A percentile compares a stretch with the other conserved stretches of the same genome.
Evolutionary conservation across 2,888 invertebrate genomes (phyloP).

Genomic region (Elegia similella): DNA sequence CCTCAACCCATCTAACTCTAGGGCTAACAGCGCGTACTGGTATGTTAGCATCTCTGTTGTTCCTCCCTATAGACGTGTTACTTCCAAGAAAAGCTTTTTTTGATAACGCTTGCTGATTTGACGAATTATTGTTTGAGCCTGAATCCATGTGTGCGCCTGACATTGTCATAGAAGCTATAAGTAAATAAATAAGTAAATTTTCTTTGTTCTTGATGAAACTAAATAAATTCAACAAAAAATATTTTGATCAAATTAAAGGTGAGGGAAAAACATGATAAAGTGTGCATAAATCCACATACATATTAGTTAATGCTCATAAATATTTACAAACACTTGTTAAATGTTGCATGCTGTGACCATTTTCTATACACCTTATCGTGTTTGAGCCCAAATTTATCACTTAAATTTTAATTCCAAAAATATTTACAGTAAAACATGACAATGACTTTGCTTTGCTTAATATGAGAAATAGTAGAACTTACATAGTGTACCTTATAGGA

Average conservation of each 20-base stretch:
- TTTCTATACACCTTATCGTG: constrained; percentile 66
- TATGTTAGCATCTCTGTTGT: constrained; percentile 70
- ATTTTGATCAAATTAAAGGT: constrained; percentile 18
- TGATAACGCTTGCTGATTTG: constrained; percentile 70
- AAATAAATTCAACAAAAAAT: constrained; percentile 2
- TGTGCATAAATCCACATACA: constrained; percentile 36
- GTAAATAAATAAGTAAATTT: constrained; percentile 15
- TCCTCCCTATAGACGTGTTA: constrained; percentile 74
- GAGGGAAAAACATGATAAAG: constrained; percentile 64
- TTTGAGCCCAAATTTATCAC: constrained; percentile 40
- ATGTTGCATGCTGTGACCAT: constrained; percentile 50
- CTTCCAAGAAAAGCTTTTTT: constrained; percentile 78
- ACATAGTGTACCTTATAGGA: constrained; percentile 73
- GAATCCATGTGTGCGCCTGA: constrained; percentile 83
- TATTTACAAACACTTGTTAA: constrained; percentile 48
- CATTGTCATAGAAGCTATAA: constrained; percentile 88
- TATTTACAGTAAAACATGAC: constrained; percentile 48
- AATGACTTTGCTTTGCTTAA: constrained; percentile 74
- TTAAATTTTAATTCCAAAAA: constrained; percentile 43
- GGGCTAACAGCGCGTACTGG: constrained; percentile 78
- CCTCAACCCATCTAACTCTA: constrained; percentile 75
- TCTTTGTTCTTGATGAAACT: too few relatives aligned
- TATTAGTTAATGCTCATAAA: constrained; percentile 46
- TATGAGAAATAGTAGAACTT: constrained; percentile 64
- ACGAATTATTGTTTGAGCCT: constrained; percentile 65